Conservation (phyloP, 2,888 invertebrate species). For the Pheosia tremula region DNA sequence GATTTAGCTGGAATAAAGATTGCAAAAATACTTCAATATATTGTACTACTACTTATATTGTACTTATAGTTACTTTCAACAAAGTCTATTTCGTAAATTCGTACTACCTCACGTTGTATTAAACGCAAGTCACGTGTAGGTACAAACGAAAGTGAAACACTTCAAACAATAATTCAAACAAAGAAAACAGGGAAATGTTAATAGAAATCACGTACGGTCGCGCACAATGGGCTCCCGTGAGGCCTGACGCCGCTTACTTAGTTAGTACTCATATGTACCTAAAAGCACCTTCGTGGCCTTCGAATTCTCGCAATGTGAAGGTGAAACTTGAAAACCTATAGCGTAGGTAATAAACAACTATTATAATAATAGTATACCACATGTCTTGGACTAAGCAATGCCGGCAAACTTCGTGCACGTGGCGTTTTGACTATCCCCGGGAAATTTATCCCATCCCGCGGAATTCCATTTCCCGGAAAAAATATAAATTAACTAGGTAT, state of each 20-base stretch:
- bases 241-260: slow-evolving; percentile 41
- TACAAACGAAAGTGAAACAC: slow-evolving; percentile 37
- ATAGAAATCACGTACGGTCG: slow-evolving; percentile 56
- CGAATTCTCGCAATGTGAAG: slow-evolving; percentile 39
- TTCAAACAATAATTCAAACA: slow-evolving; percentile 36
- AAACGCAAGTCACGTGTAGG: slow-evolving; percentile 26
- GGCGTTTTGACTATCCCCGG: too few relatives aligned
- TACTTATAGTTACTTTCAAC: too few relatives aligned
- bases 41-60: too few relatives aligned
- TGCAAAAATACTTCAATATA: too few relatives aligned
- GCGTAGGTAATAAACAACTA: not conserved
- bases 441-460: too few relatives aligned
- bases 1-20: too few relatives aligned
- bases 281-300: slow-evolving; percentile 38
- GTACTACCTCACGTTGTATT: not conserved
- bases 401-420: too few relatives aligned
- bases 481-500: too few relatives aligned
- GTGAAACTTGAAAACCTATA: slow-evolving; percentile 36
- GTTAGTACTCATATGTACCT: slow-evolving; percentile 33
- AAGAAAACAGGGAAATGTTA: slow-evolving; percentile 56
- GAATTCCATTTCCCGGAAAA: too few relatives aligned
- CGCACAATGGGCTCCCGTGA: slow-evolving; percentile 62
- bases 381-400: too few relatives aligned
- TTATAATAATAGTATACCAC: too few relatives aligned
- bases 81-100: too few relatives aligned